These are phyloP conservation scores for Megalurothrips usitatus DNA, from an alignment of 2,888 invertebrate genomes.

Conservation along the genomic window DNA sequence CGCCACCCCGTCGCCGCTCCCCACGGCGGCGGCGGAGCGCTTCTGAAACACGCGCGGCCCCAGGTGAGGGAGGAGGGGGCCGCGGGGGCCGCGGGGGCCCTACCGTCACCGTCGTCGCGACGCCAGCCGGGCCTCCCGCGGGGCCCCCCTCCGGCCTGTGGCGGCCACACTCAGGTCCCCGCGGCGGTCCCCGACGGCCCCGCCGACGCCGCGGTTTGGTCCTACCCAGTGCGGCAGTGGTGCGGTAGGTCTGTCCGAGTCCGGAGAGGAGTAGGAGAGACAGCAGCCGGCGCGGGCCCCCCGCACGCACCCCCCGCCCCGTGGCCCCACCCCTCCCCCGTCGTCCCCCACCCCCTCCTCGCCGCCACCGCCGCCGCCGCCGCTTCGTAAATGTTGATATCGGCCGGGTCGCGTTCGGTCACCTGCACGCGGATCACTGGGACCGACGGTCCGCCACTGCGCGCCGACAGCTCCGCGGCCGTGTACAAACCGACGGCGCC, in stretches of 20 bases:
- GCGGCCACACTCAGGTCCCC: neutral
- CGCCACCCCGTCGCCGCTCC: too few species aligned
- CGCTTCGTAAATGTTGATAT: conserved; percentile 13
- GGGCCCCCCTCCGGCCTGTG: neutral
- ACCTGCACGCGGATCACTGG: neutral
- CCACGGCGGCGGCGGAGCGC: too few species aligned
- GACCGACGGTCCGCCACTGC: conserved; percentile 22
- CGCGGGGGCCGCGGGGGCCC: conserved; percentile 39
- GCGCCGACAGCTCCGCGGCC: conserved; percentile 24
- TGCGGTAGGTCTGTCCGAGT: neutral
- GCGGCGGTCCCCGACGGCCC: too few species aligned
- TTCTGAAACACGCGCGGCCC: too few species aligned
- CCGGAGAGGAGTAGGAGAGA: too few species aligned
- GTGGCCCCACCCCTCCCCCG: conserved; percentile 16
- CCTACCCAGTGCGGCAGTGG: neutral
- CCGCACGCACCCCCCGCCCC: conserved; percentile 1
- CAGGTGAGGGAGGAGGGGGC: neutral
- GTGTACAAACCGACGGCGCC: neutral
- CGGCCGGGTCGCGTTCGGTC: neutral
- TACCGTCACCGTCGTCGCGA: conserved; percentile 41
- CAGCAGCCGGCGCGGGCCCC: too few species aligned
- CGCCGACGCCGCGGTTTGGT: too few species aligned
- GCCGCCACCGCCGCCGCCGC: neutral
- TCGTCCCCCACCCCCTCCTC: conserved; percentile 3
- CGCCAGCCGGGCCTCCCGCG: neutral